Evolutionary conservation across 2,888 invertebrate species (phyloP).

Genomic region (Scaeva pyrastri): DNA sequence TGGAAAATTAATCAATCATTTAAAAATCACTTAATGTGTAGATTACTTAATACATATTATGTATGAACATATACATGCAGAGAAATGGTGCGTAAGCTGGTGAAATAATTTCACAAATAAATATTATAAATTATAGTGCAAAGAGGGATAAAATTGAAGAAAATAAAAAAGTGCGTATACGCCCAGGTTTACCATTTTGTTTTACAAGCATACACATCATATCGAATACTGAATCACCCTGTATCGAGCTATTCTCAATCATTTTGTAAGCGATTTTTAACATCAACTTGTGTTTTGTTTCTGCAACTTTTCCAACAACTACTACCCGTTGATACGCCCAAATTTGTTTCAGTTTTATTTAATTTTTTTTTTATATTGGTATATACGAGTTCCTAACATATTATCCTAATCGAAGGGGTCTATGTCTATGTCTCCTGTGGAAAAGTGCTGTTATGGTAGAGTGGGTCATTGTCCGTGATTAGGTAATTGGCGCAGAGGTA

Average conservation of each 20-base stretch:
- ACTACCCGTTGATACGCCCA: background rate
- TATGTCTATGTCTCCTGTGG: slow-evolving; percentile 51
- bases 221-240: slow-evolving; percentile 29
- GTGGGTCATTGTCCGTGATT: slow-evolving; percentile 66
- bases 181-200: too few species aligned
- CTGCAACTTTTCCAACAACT: slow-evolving; percentile 31
- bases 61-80: too few species aligned
- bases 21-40: too few species aligned
- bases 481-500: slow-evolving; percentile 64
- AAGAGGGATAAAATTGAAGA: too few species aligned
- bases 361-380: background rate
- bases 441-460: slow-evolving; percentile 51
- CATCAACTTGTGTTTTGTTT: slow-evolving; percentile 48
- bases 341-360: background rate
- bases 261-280: slow-evolving; percentile 53
- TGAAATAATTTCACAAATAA: too few species aligned
- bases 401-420: slow-evolving; percentile 9
- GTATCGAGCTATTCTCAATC: slow-evolving; percentile 17
- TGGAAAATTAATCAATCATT: too few species aligned
- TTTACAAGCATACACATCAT: background rate
- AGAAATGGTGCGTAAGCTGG: too few species aligned
- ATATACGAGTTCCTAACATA: slow-evolving; percentile 29
- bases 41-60: too few species aligned
- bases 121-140: too few species aligned
- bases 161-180: too few species aligned